Evolutionary conservation across 2,797 vertebrate species (phyloP), one percentile per base, ranked within the genome.

Genomic region (Mormyrus hasselquistii): DNA sequence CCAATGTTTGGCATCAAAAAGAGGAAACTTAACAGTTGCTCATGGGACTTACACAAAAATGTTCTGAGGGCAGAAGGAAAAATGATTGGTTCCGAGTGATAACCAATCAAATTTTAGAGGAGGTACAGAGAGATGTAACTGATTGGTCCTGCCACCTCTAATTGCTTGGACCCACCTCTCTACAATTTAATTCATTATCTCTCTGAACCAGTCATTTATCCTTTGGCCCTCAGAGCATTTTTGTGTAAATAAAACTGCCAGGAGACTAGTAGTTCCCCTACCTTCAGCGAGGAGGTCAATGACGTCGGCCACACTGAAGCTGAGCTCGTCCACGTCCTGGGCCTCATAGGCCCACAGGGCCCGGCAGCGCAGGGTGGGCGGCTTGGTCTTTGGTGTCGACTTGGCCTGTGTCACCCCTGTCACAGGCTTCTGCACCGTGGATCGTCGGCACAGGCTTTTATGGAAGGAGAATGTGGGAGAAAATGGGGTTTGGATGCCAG

Each of bases 261-360:
- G 8, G 57, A 22, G 7, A 62, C 29, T 41, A 83, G 52, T 38
- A 44, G 29, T 53, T 86, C 83, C 8, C 10, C 55, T 93, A 97
- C 97, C 97, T 95, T 97, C 95, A 79, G 89, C 93, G 59, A 96
- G 86, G 49, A 97, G 95, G 4, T 97, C 96, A 12, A 97, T 96
- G 90, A 96, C 0, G 0, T 97, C 96, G 0, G 95, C 90, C 0
- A 95, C 90, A 4, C 96, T 96, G 92, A 97, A 97, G 93, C 96
- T 97, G 34, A 97, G 96, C 91, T 97, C 97, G 0, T 97, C 97
- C 0, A 96, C 96, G 93, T 97, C 97, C 92, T 97, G 97, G 3
- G 97, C 97, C 0, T 97, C 97, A 14, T 97, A 97, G 25, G 96
- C 94, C 0, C 96, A 97, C 2, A 97, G 92, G 0, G 97, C 96